phyloP scores from a whole-genome alignment of 2,888 invertebrate species.

The Brenthis daphne region DNA sequence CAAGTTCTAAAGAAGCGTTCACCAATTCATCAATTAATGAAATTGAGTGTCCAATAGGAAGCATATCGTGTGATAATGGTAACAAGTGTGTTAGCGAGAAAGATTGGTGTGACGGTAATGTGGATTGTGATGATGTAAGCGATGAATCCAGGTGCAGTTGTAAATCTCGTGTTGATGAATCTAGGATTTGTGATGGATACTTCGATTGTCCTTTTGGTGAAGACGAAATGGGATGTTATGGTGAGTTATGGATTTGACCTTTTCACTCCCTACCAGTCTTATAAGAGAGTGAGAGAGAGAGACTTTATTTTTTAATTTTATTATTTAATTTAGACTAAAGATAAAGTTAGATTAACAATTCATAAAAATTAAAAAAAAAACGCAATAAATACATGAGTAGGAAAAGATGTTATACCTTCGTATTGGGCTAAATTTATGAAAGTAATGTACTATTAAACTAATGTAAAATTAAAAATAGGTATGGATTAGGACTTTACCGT shows the following conservation, averaged over 20 bases:
- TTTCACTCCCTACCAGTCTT: no score
- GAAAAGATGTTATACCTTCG: no score
- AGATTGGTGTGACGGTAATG: slow-evolving; percentile 87
- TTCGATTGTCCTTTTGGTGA: slow-evolving; percentile 91
- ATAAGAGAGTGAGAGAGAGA: no score
- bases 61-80: slow-evolving; percentile 58
- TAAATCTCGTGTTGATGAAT: slow-evolving; percentile 84
- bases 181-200: slow-evolving; percentile 90
- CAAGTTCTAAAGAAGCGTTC: slow-evolving; percentile 37
- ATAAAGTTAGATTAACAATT: no score
- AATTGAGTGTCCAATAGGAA: slow-evolving; percentile 56
- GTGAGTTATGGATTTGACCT: slow-evolving; percentile 62
- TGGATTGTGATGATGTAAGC: slow-evolving; percentile 89
- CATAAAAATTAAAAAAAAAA: no score
- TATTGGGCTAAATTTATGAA: no score
- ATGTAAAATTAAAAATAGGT: no score
- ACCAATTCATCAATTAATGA: slow-evolving; percentile 51
- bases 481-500: no score
- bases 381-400: no score
- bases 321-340: no score
- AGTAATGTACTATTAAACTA: no score
- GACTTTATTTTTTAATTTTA: no score
- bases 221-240: slow-evolving; percentile 90
- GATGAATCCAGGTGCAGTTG: slow-evolving; percentile 90
- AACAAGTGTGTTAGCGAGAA: slow-evolving; percentile 78